Percentiles rank a stretch among this genome's conserved stretches.
Conservation (phyloP, 2,888 invertebrate genomes). For the Tryphoninae sp. region DNA sequence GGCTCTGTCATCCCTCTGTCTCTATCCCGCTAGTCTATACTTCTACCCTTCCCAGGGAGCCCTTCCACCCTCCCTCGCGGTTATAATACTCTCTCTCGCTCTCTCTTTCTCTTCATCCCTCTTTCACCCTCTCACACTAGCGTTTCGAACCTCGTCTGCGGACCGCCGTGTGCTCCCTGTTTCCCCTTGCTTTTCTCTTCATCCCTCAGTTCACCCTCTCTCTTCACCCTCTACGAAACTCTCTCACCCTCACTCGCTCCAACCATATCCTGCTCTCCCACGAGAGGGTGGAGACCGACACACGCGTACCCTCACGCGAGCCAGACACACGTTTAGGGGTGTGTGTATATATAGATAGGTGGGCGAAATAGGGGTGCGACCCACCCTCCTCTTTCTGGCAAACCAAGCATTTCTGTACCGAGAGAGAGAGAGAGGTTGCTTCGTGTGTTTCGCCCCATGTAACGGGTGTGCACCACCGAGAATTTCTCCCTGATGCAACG, state of each 20-base stretch:
- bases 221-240: constrained; percentile 47
- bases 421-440: constrained; percentile 29
- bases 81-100: constrained; percentile 20
- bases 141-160: constrained; percentile 46
- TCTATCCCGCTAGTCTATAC: constrained; percentile 23
- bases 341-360: constrained; percentile 24
- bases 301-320: constrained; percentile 41
- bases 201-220: constrained; percentile 20
- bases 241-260: constrained; percentile 54
- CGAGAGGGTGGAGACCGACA: constrained; percentile 61
- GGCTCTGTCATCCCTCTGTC: constrained; percentile 48
- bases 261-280: constrained; percentile 66
- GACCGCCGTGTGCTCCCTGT: constrained; percentile 62
- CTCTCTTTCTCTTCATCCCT: constrained; percentile 43
- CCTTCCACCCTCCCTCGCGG: constrained; percentile 17
- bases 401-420: constrained; percentile 80
- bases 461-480: constrained; percentile 76
- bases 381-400: constrained; percentile 64
- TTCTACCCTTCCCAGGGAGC: constrained; percentile 15
- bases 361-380: constrained; percentile 30
- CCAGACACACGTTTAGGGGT: not conserved
- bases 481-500: constrained; percentile 47
- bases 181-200: constrained; percentile 55
- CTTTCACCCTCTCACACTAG: constrained; percentile 46
- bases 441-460: constrained; percentile 77